These are phyloP conservation scores for Rhincodon typus DNA, from an alignment of 2,797 vertebrate genomes.

Conservation along the genomic window DNA sequence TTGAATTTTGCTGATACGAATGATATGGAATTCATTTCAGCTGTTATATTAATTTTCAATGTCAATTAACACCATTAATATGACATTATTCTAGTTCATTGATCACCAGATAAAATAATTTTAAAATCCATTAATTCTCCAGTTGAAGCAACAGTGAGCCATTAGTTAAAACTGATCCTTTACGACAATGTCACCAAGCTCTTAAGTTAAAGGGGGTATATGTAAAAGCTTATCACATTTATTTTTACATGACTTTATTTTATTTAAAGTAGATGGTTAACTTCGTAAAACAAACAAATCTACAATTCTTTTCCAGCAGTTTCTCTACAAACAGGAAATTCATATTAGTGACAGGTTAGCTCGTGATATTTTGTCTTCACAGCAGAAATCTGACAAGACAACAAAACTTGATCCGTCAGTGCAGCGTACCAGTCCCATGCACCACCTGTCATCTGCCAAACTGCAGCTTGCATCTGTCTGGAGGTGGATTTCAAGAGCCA, in stretches of 20 bases:
- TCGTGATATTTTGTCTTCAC: neutral
- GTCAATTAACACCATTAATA: neutral
- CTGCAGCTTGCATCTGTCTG: neutral
- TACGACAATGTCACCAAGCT: neutral
- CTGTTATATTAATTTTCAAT: neutral
- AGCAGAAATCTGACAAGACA: neutral
- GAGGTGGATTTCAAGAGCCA: neutral
- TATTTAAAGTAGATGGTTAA: neutral
- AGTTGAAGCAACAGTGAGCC: neutral
- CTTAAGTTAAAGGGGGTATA: neutral
- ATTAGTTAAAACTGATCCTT: neutral
- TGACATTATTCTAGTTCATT: neutral
- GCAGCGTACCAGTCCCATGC: neutral
- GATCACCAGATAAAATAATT: neutral
- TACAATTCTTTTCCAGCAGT: neutral
- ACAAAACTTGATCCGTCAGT: conserved; percentile 20
- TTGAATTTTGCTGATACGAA: neutral
- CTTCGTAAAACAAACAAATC: neutral
- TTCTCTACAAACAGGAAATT: neutral
- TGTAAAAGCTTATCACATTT: neutral
- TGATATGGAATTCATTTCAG: neutral
- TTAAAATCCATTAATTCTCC: neutral
- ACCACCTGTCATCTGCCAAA: conserved; percentile 18
- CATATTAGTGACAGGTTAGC: neutral
- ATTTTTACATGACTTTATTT: neutral